These are phyloP conservation scores for Oegoconia quadripuncta DNA, from an alignment of 2,888 invertebrate genomes.

Conservation along the genomic window DNA sequence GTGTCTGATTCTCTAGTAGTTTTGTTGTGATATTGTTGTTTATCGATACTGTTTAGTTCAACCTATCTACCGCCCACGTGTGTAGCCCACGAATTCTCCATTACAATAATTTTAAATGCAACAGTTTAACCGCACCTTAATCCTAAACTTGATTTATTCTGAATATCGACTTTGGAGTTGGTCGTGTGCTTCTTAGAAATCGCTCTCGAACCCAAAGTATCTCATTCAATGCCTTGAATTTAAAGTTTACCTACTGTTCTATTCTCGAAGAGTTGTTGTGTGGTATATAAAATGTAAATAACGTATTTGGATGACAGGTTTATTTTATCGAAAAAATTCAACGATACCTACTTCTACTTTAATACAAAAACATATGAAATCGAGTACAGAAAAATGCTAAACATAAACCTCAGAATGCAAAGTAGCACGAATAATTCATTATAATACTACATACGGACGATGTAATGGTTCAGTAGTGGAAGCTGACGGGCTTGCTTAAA, in stretches of 20 bases:
- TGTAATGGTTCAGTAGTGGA: no score
- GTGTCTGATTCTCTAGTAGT: slow-evolving; percentile 5
- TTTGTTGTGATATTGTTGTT: slow-evolving; percentile 12
- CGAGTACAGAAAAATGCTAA: no score
- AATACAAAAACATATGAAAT: no score
- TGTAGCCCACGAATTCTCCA: slow-evolving; percentile 20
- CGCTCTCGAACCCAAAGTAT: slow-evolving; percentile 8
- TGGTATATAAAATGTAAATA: slow-evolving; percentile 30
- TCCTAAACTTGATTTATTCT: slow-evolving; percentile 19
- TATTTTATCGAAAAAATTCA: slow-evolving; percentile 5
- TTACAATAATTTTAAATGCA: slow-evolving; percentile 19
- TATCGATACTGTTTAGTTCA: slow-evolving; percentile 20
- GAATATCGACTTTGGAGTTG: slow-evolving; percentile 5
- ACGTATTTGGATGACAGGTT: slow-evolving; percentile 22
- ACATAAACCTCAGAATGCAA: no score
- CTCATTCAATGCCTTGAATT: slow-evolving; percentile 34
- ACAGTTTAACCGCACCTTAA: slow-evolving; percentile 17
- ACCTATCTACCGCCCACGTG: slow-evolving; percentile 18
- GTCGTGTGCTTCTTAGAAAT: slow-evolving; percentile 14
- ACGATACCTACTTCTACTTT: no score
- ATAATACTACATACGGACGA: no score
- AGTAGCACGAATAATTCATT: no score
- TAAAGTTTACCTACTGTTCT: no score
- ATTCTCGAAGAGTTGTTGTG: slow-evolving; percentile 22
- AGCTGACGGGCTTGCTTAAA: no score